phyloP scores from a whole-genome alignment of 2,888 invertebrate genomes.

The Mythimna loreyi region DNA sequence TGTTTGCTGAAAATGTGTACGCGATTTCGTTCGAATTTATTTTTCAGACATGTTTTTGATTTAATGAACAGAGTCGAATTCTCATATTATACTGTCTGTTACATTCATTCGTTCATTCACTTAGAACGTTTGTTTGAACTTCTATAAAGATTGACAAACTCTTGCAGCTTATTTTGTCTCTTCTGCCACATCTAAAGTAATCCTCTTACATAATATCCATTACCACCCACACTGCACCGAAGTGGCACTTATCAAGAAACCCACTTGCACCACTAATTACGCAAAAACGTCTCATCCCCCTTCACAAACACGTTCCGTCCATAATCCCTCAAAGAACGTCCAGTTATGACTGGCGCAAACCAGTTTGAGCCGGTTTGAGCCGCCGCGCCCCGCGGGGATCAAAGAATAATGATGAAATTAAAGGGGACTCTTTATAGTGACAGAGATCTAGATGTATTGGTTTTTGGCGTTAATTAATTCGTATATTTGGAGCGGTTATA shows the following conservation, averaged over 20 bases:
- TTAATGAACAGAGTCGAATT: slow-evolving; percentile 32
- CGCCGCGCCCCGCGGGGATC: slow-evolving; percentile 57
- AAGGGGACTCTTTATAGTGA: slow-evolving; percentile 62
- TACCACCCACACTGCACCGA: slow-evolving; percentile 54
- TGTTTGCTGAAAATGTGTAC: slow-evolving; percentile 36
- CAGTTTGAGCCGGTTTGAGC: slow-evolving; percentile 61
- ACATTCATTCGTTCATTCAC: neutral
- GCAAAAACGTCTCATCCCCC: slow-evolving; percentile 86
- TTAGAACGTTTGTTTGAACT: neutral
- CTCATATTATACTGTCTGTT: slow-evolving; percentile 13
- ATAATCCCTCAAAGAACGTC: slow-evolving; percentile 89
- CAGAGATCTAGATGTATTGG: slow-evolving; percentile 76
- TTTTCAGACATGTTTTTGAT: slow-evolving; percentile 20
- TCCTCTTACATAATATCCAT: slow-evolving; percentile 52
- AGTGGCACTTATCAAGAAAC: slow-evolving; percentile 76
- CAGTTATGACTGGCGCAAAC: slow-evolving; percentile 78
- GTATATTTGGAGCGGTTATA: slow-evolving; percentile 87
- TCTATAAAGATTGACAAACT: neutral
- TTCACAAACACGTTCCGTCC: slow-evolving; percentile 74
- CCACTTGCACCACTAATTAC: slow-evolving; percentile 84
- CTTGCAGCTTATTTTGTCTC: slow-evolving; percentile 19
- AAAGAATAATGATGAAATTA: slow-evolving; percentile 55
- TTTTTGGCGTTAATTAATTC: slow-evolving; percentile 87
- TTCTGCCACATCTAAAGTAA: slow-evolving; percentile 30
- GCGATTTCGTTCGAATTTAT: slow-evolving; percentile 31